Evolutionary conservation across 2,888 invertebrate species (phyloP).

Genomic region (Drosophila testacea): DNA sequence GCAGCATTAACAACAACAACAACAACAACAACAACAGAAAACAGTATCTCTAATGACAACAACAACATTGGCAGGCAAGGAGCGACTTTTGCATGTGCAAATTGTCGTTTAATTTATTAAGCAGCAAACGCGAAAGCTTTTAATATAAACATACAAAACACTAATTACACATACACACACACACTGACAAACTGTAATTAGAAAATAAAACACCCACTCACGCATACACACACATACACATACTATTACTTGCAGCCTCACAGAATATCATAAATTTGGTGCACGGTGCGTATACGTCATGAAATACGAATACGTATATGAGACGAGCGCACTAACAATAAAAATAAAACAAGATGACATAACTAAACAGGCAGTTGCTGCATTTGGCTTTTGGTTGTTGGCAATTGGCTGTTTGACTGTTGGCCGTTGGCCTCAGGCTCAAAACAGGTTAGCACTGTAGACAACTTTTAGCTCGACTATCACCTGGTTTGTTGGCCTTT

Average conservation of each 20-base stretch:
- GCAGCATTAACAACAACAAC: slow-evolving; percentile 20
- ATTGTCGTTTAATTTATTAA: slow-evolving; percentile 81
- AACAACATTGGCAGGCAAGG: slow-evolving; percentile 50
- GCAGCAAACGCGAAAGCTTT: slow-evolving; percentile 63
- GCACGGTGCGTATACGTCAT: slow-evolving; percentile 52
- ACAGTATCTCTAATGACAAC: slow-evolving; percentile 49
- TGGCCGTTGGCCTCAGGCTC: slow-evolving; percentile 49
- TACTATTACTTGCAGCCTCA: not conserved
- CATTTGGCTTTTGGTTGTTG: slow-evolving; percentile 34
- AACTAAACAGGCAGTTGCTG: slow-evolving; percentile 35
- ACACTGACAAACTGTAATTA: slow-evolving; percentile 57
- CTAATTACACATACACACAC: slow-evolving; percentile 63
- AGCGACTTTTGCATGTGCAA: slow-evolving; percentile 66
- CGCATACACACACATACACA: slow-evolving; percentile 13
- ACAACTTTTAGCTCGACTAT: slow-evolving; percentile 53
- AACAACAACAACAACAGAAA: slow-evolving; percentile 37
- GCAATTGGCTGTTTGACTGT: slow-evolving; percentile 46
- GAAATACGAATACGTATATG: slow-evolving; percentile 12
- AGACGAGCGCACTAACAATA: slow-evolving; percentile 38
- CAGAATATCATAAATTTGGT: slow-evolving; percentile 44
- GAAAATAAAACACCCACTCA: slow-evolving; percentile 65
- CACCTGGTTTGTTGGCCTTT: slow-evolving; percentile 65
- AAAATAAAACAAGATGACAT: slow-evolving; percentile 40
- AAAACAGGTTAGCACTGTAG: slow-evolving; percentile 61
- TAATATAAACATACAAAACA: slow-evolving; percentile 76